Conservation (phyloP, 2,888 invertebrate genomes). For the Catocala nupta region DNA sequence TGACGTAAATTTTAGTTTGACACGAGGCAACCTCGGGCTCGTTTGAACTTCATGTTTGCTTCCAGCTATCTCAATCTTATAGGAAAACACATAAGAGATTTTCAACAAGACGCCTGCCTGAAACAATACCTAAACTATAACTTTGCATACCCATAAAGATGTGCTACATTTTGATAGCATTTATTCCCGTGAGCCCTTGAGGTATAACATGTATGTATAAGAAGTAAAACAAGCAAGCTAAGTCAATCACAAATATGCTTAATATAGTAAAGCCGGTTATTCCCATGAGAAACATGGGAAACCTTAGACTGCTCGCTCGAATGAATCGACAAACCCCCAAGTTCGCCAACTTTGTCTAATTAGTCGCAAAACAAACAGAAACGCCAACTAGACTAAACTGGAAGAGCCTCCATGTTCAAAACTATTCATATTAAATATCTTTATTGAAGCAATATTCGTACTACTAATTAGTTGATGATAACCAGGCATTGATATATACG, state of each 20-base stretch:
- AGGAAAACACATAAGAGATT: too few species aligned
- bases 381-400: conserved; percentile 49
- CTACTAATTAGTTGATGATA: neutral
- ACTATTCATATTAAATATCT: conserved; percentile 20
- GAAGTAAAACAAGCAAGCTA: conserved; percentile 2
- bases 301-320: conserved; percentile 58
- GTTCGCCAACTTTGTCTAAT: conserved; percentile 71
- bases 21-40: too few species aligned
- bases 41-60: too few species aligned
- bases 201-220: neutral
- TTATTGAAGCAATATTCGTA: conserved; percentile 11
- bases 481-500: too few species aligned
- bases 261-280: conserved; percentile 37
- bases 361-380: conserved; percentile 73
- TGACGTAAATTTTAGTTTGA: too few species aligned
- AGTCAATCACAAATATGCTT: conserved; percentile 20
- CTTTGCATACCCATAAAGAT: too few species aligned
- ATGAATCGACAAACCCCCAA: conserved; percentile 60
- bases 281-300: conserved; percentile 57
- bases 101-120: too few species aligned
- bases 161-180: too few species aligned
- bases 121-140: too few species aligned
- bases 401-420: conserved; percentile 45
- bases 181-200: too few species aligned
- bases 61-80: too few species aligned